A percentile compares a stretch with the other conserved stretches of the same genome.
Conservation (phyloP, 1,140 invertebrate genomes). For the Chionoecetes opilio region DNA sequence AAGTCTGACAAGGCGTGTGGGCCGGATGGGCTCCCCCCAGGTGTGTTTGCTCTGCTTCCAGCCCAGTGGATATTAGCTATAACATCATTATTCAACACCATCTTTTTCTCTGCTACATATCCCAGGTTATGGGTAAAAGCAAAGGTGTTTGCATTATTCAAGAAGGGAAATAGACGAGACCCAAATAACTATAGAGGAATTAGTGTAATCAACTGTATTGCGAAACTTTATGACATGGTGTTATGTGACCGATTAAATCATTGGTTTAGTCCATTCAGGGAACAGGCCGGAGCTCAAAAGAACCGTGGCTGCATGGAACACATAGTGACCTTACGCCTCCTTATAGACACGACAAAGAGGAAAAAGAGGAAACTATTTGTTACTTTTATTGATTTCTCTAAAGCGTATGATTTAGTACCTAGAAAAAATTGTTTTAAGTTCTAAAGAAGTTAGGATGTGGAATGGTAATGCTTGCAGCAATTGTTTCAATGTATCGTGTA, state of each 20-base stretch:
- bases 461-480: too few species aligned
- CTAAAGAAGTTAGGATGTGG: too few species aligned
- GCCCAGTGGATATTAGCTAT: too few species aligned
- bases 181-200: too few species aligned
- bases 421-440: too few species aligned
- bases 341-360: not conserved
- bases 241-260: too few species aligned
- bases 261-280: too few species aligned
- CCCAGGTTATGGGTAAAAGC: not conserved
- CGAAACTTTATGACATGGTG: too few species aligned
- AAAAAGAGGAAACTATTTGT: not conserved
- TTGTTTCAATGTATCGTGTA: too few species aligned
- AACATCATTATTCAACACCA: slow-evolving; percentile 28
- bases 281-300: not conserved
- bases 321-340: not conserved
- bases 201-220: too few species aligned
- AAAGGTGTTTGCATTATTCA: not conserved
- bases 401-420: too few species aligned
- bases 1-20: slow-evolving; percentile 45
- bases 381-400: not conserved
- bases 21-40: slow-evolving; percentile 33
- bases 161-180: too few species aligned
- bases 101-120: not conserved
- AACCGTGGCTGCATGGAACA: not conserved
- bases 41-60: not conserved